Percentiles rank a stretch among this genome's conserved stretches.
Conservation (phyloP, 2,113 vertebrate species). For the Hippocampus zosterae region DNA sequence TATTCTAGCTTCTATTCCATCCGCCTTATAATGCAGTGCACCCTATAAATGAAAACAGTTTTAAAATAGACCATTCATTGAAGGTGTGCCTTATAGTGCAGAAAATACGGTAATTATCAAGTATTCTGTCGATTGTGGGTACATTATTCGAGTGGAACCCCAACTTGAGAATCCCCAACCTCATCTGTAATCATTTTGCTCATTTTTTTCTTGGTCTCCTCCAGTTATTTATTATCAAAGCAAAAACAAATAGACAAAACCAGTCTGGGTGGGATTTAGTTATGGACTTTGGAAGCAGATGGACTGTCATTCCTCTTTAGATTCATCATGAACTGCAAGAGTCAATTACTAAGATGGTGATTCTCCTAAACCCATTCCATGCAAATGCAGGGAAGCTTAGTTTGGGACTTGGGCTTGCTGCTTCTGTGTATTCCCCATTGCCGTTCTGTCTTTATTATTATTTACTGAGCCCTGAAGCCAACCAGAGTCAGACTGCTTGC, state of each 20-base stretch:
- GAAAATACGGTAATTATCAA: too few relatives aligned
- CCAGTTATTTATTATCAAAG: conserved; percentile 25
- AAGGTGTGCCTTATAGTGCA: too few relatives aligned
- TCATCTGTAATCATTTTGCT: not conserved
- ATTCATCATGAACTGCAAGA: conserved; percentile 36
- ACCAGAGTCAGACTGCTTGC: conserved; percentile 39
- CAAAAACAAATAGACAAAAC: conserved; percentile 52
- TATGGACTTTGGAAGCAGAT: conserved; percentile 36
- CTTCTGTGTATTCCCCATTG: conserved; percentile 29
- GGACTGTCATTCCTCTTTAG: conserved; percentile 42
- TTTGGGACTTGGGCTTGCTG: conserved; percentile 28
- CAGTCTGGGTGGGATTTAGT: conserved; percentile 21
- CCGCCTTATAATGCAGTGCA: too few relatives aligned
- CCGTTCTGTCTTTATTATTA: conserved; percentile 56
- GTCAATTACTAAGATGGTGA: conserved; percentile 41
- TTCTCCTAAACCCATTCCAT: conserved; percentile 10
- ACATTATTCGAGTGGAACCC: not conserved
- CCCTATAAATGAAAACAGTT: too few relatives aligned
- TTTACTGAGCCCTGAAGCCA: conserved; percentile 28
- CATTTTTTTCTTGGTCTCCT: conserved; percentile 17
- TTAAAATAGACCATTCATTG: too few relatives aligned
- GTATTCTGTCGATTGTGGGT: not conserved
- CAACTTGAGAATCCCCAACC: not conserved
- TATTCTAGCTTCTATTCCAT: too few relatives aligned
- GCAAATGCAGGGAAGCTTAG: conserved; percentile 6